These are phyloP conservation scores for Progne subis DNA, from an alignment of 2,113 vertebrate species.

Conservation along the genomic window DNA sequence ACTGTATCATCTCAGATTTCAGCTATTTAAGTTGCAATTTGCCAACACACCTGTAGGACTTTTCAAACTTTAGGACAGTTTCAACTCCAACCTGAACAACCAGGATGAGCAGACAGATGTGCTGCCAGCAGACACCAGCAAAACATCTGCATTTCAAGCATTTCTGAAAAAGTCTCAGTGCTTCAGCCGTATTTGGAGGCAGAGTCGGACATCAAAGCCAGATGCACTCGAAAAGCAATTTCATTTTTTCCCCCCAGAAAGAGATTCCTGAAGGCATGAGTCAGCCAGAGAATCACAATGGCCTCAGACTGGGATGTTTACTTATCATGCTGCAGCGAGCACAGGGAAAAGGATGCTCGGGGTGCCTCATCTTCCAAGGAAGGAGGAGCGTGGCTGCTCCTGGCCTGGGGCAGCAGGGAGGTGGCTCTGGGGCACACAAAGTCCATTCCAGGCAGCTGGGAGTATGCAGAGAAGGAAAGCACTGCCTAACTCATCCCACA, in stretches of 20 bases:
- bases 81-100: background rate
- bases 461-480: background rate
- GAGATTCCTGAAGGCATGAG: slow-evolving; percentile 49
- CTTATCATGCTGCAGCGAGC: background rate
- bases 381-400: background rate
- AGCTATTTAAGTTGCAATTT: background rate
- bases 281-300: slow-evolving; percentile 44
- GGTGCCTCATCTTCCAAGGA: background rate
- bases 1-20: background rate
- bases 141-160: background rate
- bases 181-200: background rate
- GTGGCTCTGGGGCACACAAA: background rate
- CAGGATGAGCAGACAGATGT: background rate
- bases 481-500: background rate
- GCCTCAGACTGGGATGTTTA: slow-evolving; percentile 50
- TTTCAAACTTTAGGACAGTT: background rate
- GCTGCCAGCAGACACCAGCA: background rate
- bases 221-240: slow-evolving; percentile 34
- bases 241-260: background rate
- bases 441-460: background rate
- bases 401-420: background rate
- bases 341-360: background rate
- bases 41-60: background rate
- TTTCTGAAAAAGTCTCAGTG: background rate
- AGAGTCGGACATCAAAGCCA: slow-evolving; percentile 31